phyloP scores from a whole-genome alignment of 2,888 invertebrate species.

The Malachius bipustulatus region DNA sequence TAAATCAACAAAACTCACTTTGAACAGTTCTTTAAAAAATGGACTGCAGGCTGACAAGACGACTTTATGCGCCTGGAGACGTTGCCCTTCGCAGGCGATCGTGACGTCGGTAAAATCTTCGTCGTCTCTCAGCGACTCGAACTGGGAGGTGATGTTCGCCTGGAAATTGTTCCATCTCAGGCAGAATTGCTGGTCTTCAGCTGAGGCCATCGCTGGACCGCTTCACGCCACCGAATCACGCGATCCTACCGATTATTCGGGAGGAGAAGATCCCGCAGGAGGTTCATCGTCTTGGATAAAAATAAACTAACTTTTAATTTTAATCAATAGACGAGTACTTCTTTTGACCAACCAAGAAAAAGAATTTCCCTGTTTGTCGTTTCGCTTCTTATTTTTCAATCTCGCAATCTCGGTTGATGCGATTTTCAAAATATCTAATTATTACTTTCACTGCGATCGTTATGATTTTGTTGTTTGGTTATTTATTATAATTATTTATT shows the following conservation, averaged over 20 bases:
- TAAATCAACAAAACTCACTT: constrained; percentile 61
- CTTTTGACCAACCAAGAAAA: constrained; percentile 37
- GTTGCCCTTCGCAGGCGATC: constrained; percentile 72
- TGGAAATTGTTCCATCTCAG: constrained; percentile 85
- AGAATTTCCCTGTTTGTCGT: constrained; percentile 29
- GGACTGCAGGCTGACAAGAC: constrained; percentile 78
- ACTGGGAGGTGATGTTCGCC: constrained; percentile 76
- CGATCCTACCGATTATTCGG: no score
- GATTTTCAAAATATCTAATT: no score
- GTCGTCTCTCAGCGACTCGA: constrained; percentile 72
- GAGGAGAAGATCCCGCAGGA: constrained; percentile 13
- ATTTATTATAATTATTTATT: no score
- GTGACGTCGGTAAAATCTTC: constrained; percentile 84
- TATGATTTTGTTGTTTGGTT: no score
- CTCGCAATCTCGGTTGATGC: no score
- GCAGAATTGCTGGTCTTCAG: constrained; percentile 76
- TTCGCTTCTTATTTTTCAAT: no score
- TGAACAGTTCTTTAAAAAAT: constrained; percentile 76
- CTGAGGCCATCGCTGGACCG: constrained; percentile 35
- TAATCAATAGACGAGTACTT: constrained; percentile 35
- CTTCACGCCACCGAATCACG: no score
- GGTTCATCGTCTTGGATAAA: constrained; percentile 23
- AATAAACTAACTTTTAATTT: constrained; percentile 35
- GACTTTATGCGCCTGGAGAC: constrained; percentile 76
- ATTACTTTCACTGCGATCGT: no score